Evolutionary conservation across 92 coral and sea anemone genomes (phyloP).

Genomic region (Chrysogorgia sp.): DNA sequence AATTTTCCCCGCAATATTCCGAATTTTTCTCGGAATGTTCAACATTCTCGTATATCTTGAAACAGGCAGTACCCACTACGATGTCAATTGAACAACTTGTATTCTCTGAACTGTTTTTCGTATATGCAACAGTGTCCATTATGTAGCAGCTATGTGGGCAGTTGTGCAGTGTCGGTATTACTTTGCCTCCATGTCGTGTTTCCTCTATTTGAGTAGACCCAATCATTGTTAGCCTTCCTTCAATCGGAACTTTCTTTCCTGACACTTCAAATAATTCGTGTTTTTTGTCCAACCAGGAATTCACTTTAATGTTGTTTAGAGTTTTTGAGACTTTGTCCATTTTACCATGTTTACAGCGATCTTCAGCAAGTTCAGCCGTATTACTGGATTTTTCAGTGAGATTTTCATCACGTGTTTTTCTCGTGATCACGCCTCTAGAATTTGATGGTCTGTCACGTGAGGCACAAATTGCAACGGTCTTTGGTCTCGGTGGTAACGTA

Average conservation of each 20-base stretch:
- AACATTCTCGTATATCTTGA: background rate
- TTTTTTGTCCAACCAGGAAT: slow-evolving; percentile 6
- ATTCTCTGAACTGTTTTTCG: background rate
- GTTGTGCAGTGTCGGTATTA: background rate
- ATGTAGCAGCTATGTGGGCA: no score
- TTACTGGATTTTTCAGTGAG: background rate
- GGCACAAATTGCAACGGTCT: background rate
- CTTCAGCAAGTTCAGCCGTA: background rate
- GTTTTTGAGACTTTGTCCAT: background rate
- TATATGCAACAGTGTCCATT: background rate
- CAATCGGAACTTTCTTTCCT: slow-evolving; percentile 2
- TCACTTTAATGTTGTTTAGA: background rate
- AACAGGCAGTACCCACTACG: slow-evolving; percentile 11
- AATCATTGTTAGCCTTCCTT: background rate
- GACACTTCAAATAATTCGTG: background rate
- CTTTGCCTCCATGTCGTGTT: background rate
- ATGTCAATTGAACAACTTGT: background rate
- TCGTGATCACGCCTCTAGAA: background rate
- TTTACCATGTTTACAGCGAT: background rate
- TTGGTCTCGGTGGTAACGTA: background rate
- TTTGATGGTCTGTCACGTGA: background rate
- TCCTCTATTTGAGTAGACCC: background rate
- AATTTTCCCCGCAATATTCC: background rate
- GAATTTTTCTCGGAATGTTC: background rate
- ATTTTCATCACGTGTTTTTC: background rate